Evolutionary conservation across 2,113 vertebrate species (phyloP).

Genomic region (Paradoxurus hermaphroditus): DNA sequence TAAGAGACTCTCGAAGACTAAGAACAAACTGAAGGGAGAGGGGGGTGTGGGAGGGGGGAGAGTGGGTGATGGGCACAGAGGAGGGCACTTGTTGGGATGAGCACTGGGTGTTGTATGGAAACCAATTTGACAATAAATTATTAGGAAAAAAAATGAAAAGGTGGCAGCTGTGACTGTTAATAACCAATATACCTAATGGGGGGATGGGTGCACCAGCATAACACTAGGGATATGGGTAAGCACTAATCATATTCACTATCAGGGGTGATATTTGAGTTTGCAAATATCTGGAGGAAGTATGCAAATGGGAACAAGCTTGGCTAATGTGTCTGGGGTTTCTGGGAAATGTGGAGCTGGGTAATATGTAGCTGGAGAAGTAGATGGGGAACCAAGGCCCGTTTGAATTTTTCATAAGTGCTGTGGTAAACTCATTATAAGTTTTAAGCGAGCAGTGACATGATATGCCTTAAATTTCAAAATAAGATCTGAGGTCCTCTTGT

Average conservation of each 20-base stretch:
- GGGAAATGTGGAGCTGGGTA: neutral
- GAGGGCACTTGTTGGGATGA: no score
- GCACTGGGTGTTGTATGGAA: no score
- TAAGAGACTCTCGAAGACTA: no score
- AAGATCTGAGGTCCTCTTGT: neutral
- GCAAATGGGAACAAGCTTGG: neutral
- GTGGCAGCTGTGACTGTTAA: neutral
- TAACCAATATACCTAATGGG: neutral
- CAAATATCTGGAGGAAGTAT: neutral
- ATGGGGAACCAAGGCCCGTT: neutral
- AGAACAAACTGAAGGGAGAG: no score
- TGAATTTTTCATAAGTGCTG: neutral
- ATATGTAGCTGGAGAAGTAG: neutral
- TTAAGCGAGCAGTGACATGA: neutral
- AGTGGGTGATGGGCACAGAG: no score
- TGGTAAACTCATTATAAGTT: neutral
- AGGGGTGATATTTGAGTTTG: neutral
- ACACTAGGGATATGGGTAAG: neutral
- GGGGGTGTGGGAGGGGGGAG: no score
- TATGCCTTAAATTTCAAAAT: neutral
- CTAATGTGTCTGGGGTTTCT: neutral
- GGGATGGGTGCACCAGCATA: neutral
- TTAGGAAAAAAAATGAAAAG: no score
- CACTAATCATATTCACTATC: no score
- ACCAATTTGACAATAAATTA: no score